phyloP scores from a whole-genome alignment of 2,113 vertebrate genomes.

The Oreochromis niloticus region DNA sequence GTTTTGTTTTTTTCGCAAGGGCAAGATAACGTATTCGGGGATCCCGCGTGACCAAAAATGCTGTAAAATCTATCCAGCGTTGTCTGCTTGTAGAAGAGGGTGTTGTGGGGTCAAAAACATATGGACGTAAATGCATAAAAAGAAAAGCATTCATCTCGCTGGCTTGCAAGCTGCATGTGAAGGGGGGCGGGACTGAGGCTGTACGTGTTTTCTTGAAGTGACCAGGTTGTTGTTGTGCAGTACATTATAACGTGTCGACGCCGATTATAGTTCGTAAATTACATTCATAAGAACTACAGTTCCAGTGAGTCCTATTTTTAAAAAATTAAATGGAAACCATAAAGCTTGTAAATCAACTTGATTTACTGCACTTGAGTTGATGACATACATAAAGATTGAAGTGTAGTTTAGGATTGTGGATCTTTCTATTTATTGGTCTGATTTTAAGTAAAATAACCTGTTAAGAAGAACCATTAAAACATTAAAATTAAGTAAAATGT shows the following conservation, averaged over 20 bases:
- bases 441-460: not conserved
- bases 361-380: not conserved
- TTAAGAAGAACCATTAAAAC: not conserved
- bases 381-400: not conserved
- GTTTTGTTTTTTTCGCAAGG: not conserved
- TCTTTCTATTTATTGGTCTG: not conserved
- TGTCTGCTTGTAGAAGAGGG: accelerated
- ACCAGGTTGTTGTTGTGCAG: not conserved
- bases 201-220: not conserved
- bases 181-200: conserved; percentile 65
- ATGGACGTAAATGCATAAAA: not conserved
- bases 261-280: not conserved
- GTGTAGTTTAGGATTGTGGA: not conserved
- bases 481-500: not conserved
- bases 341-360: not conserved
- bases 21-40: not conserved
- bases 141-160: not conserved
- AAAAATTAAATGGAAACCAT: not conserved
- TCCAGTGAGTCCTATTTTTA: not conserved
- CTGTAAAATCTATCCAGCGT: not conserved
- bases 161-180: conserved; percentile 49
- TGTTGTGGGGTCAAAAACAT: accelerated
- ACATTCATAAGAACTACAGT: not conserved
- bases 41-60: accelerated
- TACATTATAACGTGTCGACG: not conserved